Evolutionary conservation across 2,888 invertebrate genomes (phyloP).

Genomic region (Drosophila subquinaria): DNA sequence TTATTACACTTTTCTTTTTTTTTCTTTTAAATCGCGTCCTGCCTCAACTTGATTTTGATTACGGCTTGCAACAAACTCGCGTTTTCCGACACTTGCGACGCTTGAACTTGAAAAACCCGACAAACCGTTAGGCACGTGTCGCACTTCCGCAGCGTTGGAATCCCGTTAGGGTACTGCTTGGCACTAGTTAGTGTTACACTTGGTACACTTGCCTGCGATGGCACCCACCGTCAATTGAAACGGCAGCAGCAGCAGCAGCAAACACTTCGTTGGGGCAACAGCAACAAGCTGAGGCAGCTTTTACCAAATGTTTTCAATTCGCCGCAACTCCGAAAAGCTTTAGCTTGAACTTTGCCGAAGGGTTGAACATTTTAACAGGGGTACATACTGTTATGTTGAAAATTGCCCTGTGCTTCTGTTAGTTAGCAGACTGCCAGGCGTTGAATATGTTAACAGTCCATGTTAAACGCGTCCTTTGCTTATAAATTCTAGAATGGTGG

Average conservation of each 20-base stretch:
- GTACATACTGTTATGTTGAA: background rate
- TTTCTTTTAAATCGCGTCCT: slow-evolving; percentile 22
- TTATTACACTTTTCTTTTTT: background rate
- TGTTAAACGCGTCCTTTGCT: background rate
- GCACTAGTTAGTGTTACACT: slow-evolving; percentile 2
- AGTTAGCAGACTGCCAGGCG: background rate
- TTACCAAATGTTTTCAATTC: slow-evolving; percentile 23
- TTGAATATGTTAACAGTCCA: background rate
- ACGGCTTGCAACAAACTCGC: slow-evolving; percentile 25
- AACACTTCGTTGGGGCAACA: slow-evolving; percentile 10
- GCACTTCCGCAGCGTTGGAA: slow-evolving; percentile 60
- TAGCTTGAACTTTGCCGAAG: background rate
- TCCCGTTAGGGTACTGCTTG: slow-evolving; percentile 60
- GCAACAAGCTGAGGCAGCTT: slow-evolving; percentile 40
- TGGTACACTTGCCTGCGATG: slow-evolving; percentile 33
- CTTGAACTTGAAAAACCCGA: background rate
- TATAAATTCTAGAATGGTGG: too few relatives aligned
- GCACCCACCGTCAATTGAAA: slow-evolving; percentile 52
- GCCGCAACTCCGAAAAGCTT: slow-evolving; percentile 44
- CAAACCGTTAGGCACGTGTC: slow-evolving; percentile 41
- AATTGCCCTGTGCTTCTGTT: background rate
- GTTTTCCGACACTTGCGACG: slow-evolving; percentile 20
- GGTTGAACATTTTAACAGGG: background rate
- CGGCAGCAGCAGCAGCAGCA: slow-evolving; percentile 6
- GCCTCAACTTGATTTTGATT: slow-evolving; percentile 46